These are phyloP conservation scores for Hydrophis major DNA, from an alignment of 2,797 vertebrate species.

Conservation along the genomic window DNA sequence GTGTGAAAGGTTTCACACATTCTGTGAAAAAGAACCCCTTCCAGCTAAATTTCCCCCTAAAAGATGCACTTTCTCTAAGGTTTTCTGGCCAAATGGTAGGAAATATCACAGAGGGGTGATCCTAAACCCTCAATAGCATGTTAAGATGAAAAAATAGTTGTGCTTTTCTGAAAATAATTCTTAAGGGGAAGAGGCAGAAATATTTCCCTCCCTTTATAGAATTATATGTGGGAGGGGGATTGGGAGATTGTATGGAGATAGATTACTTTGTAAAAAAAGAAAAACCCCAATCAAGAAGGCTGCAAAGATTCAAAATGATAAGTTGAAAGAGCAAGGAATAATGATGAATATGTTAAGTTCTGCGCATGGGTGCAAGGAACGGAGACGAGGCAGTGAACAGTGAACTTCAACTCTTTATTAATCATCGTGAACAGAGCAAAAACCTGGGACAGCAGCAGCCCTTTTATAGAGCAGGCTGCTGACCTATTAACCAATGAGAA, in stretches of 20 bases:
- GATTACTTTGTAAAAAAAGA: background rate
- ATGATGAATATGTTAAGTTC: background rate
- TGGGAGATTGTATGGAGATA: background rate
- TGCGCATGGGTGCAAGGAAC: too few relatives aligned
- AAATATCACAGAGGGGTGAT: background rate
- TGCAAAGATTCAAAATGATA: background rate
- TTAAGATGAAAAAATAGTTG: background rate
- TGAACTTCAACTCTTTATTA: too few relatives aligned
- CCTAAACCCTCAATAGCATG: background rate
- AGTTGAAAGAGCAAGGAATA: background rate
- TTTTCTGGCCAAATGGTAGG: background rate
- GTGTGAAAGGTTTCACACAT: background rate
- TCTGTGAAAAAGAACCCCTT: background rate
- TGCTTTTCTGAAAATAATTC: background rate
- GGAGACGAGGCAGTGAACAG: too few relatives aligned
- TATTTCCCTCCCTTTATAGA: too few relatives aligned
- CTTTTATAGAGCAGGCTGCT: too few relatives aligned
- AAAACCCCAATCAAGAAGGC: background rate
- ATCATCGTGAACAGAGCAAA: too few relatives aligned
- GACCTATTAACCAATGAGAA: too few relatives aligned
- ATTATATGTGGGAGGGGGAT: background rate
- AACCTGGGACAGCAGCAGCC: too few relatives aligned
- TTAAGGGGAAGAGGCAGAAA: background rate
- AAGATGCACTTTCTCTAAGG: background rate
- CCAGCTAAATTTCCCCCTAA: background rate